A percentile compares a stretch with the other conserved stretches of the same genome.
These are phyloP conservation scores for Gadus chalcogrammus DNA, from an alignment of 2,113 vertebrate genomes.

Conservation along the genomic window DNA sequence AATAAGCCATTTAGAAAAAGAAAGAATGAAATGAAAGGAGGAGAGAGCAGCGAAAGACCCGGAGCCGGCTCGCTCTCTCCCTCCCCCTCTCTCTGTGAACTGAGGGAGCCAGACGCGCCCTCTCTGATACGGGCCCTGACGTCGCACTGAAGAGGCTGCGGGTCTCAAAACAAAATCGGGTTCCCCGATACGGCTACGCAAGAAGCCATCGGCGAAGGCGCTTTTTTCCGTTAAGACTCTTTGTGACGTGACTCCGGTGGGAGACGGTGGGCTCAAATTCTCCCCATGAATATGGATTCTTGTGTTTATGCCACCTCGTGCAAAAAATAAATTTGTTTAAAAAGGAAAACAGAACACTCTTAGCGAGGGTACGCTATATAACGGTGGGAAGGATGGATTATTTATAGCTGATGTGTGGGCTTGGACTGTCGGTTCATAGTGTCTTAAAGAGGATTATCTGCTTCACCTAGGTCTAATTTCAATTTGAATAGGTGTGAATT, in stretches of 20 bases:
- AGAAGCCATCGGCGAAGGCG: conserved; percentile 63
- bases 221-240: conserved; percentile 70
- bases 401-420: conserved; percentile 68
- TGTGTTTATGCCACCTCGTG: conserved; percentile 64
- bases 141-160: conserved; percentile 57
- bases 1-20: conserved; percentile 70
- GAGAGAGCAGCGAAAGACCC: conserved; percentile 64
- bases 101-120: conserved; percentile 60
- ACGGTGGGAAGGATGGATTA: conserved; percentile 62
- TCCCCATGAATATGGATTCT: conserved; percentile 76
- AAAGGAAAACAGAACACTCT: conserved; percentile 42
- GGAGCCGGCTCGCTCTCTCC: conserved; percentile 28
- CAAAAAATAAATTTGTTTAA: conserved; percentile 40
- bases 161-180: conserved; percentile 74
- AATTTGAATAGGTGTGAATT: conserved; percentile 82
- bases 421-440: conserved; percentile 72
- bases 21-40: not conserved
- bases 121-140: conserved; percentile 64
- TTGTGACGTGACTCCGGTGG: conserved; percentile 70
- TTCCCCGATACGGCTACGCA: conserved; percentile 71
- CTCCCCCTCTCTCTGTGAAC: conserved; percentile 47
- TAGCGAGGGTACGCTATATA: conserved; percentile 54
- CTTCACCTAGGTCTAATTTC: conserved; percentile 79
- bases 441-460: conserved; percentile 79
- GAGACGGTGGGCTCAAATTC: conserved; percentile 61